A percentile compares a stretch with the other conserved stretches of the same genome.
Evolutionary conservation across 2,113 vertebrate species (phyloP).

Genomic region (Boleophthalmus pectinirostris): DNA sequence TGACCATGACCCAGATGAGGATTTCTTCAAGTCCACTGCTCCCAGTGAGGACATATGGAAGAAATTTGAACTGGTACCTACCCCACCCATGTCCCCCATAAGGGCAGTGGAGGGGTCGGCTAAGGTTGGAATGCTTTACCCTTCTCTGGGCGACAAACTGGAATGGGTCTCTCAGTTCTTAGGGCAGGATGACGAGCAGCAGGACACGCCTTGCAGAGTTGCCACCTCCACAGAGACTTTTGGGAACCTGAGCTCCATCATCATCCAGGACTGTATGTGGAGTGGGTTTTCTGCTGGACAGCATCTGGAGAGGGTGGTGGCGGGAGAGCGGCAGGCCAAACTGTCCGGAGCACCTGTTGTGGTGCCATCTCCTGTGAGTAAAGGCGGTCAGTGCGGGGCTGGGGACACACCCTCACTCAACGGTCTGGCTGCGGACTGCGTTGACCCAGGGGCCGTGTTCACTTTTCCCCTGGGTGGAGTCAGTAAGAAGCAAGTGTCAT

Average conservation of each 20-base stretch:
- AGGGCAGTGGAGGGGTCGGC: constrained; percentile 71
- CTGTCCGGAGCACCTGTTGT: constrained; percentile 40
- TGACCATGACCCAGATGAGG: constrained; percentile 87
- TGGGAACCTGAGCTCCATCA: constrained; percentile 90
- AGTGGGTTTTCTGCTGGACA: constrained; percentile 89
- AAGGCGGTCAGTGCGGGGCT: constrained; percentile 53
- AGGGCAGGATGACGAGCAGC: constrained; percentile 85
- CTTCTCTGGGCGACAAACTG: constrained; percentile 77
- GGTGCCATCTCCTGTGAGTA: constrained; percentile 47
- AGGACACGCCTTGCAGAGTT: constrained; percentile 77
- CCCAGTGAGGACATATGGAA: constrained; percentile 98
- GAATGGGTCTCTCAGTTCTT: constrained; percentile 82
- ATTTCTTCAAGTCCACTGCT: constrained; percentile 91
- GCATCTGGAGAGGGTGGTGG: constrained; percentile 87
- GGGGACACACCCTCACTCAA: constrained; percentile 69
- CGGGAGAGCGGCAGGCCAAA: constrained; percentile 76
- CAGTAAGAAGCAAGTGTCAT: constrained; percentile 86
- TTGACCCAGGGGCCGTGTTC: constrained; percentile 86
- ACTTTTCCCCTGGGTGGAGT: constrained; percentile 80
- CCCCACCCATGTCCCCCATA: constrained; percentile 86
- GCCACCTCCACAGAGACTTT: constrained; percentile 74
- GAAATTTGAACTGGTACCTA: constrained; percentile 95
- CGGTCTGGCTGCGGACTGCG: constrained; percentile 79
- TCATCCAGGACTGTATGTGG: constrained; percentile 96
- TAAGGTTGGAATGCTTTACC: constrained; percentile 60